Base-by-base conservation (phyloP, 2,113 vertebrate genomes). In the Neolamprologus fasciatus region DNA sequence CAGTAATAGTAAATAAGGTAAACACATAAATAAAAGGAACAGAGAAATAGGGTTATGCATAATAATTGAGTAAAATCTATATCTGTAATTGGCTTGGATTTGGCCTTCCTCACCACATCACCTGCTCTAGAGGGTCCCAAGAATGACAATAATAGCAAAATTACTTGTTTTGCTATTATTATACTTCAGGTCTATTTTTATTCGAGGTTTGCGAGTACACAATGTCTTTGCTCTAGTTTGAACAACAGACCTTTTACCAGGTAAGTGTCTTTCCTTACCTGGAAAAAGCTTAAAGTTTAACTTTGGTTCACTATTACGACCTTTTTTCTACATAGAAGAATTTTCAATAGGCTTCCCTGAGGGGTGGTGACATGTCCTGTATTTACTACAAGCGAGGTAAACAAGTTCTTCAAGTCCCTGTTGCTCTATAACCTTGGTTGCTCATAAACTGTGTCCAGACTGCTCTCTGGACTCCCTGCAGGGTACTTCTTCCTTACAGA, bases 341-440 rank as follows among this genome's bases (percentile, higher is more conserved):
- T 51, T 78, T 51, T 78, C 5, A 51, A 4, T 12, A 51, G 10
- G 68, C 31, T 37, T 42, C 81, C 40, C 2, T 83, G 68, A 66
- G 90, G 76, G 57, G 26, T 42, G 82, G 78, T 50, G 73, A 84
- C 84, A 42, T 57, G 58, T 81, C 91, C 90, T 82, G 71, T 94
- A 93, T 95, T 93, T 95, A 95, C 86, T 86, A 83, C 35, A 81
- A 87, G 55, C 17, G 23, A 88, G 76, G 23, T 17, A 87, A 94
- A 95, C 95, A 89, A 90, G 95, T 94, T 92, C 55, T 86, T 87
- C 95, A 31, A 89, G 93, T 92, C 84, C n/a, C 40, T 79, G 94
- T 92, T 90, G 85, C 83, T 90, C 61, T 85, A 87, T 91, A 94
- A 89, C 89, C 86, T 81, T 58, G 78, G 83, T 45, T 82, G 37